Conservation (phyloP, 2,888 invertebrate genomes). For the Stictocephala bisonia region DNA sequence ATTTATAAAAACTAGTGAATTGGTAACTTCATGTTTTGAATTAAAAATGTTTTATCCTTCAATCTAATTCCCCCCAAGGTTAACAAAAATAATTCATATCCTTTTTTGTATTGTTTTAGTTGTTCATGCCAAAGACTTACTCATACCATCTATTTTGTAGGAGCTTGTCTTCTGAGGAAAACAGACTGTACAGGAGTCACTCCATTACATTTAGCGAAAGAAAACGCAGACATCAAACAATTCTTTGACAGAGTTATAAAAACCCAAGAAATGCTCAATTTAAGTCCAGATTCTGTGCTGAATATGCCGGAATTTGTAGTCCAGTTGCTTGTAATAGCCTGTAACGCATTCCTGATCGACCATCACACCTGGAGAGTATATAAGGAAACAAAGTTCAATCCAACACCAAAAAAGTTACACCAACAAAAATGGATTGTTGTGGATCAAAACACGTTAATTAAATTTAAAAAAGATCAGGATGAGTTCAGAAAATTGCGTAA, state of each 20-base stretch:
- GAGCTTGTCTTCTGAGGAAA: conserved; percentile 5
- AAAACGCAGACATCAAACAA: neutral
- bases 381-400: neutral
- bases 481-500: conserved; percentile 5
- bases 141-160: no score
- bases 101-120: no score
- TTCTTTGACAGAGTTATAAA: neutral
- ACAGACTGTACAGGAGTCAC: neutral
- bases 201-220: neutral
- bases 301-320: neutral
- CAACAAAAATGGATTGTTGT: no score
- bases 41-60: no score
- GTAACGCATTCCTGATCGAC: conserved; percentile 1
- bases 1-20: no score
- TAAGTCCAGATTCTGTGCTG: conserved; percentile 2
- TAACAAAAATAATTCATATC: no score
- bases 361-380: conserved; percentile 19
- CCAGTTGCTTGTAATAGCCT: neutral
- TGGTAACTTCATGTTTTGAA: no score
- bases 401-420: neutral
- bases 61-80: no score
- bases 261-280: neutral
- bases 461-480: neutral
- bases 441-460: neutral
- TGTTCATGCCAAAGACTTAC: no score